A percentile compares a stretch with the other conserved stretches of the same genome.
Conservation (phyloP, 2,888 invertebrate genomes). For the Hanleya hanleyi region DNA sequence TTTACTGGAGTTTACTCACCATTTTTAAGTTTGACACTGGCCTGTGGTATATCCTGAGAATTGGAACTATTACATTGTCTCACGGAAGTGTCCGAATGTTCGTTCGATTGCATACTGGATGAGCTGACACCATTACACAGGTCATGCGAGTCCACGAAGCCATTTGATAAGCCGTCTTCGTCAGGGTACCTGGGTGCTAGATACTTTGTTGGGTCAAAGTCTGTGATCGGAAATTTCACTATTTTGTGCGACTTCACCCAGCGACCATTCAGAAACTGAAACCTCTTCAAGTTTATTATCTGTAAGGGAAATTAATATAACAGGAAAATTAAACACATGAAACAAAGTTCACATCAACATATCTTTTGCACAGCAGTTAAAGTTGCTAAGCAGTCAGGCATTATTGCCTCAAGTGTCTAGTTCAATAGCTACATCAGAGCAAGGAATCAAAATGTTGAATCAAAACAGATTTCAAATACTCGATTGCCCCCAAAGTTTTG, state of each 20-base stretch:
- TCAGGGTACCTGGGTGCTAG: constrained; percentile 77
- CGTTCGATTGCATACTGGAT: not conserved
- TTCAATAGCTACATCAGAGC: too few species aligned
- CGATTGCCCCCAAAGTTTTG: too few species aligned
- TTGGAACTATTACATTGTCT: too few species aligned
- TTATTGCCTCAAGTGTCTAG: too few species aligned
- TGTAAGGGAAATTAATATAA: constrained; percentile 73
- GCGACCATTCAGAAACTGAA: constrained; percentile 90
- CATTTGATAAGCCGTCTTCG: not conserved
- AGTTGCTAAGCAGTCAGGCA: too few species aligned
- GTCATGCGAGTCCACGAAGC: not conserved
- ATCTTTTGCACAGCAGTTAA: too few species aligned
- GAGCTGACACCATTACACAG: constrained; percentile 6
- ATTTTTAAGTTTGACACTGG: too few species aligned
- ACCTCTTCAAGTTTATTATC: constrained; percentile 94
- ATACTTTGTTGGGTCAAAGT: constrained; percentile 91
- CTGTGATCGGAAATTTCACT: constrained; percentile 89
- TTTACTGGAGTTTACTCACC: too few species aligned
- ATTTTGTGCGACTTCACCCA: constrained; percentile 97
- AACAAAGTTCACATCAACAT: too few species aligned
- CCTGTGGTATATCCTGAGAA: not conserved
- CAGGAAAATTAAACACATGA: too few species aligned
- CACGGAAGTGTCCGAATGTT: not conserved
- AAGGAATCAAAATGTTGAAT: too few species aligned
- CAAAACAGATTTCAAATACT: too few species aligned